Conservation (phyloP, 2,113 vertebrate genomes). For the Oncorhynchus keta region DNA sequence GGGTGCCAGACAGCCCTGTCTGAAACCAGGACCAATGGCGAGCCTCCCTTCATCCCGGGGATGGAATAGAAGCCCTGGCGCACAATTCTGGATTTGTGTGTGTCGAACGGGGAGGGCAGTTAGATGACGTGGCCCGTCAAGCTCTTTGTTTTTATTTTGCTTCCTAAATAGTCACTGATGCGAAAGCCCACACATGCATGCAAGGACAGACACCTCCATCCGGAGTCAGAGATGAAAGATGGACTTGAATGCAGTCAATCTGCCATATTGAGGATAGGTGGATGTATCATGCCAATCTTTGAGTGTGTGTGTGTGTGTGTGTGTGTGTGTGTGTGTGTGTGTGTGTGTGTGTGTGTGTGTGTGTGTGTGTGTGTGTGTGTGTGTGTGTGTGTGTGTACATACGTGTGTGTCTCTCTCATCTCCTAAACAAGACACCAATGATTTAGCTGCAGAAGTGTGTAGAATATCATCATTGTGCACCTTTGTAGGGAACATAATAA, state of each 20-base stretch:
- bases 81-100: not conserved
- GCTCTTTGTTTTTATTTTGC: not conserved
- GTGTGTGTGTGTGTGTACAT: no score
- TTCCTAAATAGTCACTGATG: not conserved
- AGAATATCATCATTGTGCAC: not conserved
- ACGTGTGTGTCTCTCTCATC: constrained; percentile 6
- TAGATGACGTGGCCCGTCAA: not conserved
- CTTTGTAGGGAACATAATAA: not conserved
- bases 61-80: not conserved
- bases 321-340: no score
- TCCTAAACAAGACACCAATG: not conserved
- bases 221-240: no score
- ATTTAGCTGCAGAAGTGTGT: not conserved
- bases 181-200: not conserved
- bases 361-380: no score
- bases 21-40: not conserved
- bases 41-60: no score
- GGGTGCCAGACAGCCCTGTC: not conserved
- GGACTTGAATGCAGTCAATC: no score
- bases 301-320: not conserved
- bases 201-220: not conserved
- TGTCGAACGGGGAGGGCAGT: not conserved
- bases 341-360: no score
- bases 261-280: no score
- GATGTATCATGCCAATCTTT: not conserved